phyloP scores from a whole-genome alignment of 2,888 invertebrate genomes.

The Tenthredo amoena region DNA sequence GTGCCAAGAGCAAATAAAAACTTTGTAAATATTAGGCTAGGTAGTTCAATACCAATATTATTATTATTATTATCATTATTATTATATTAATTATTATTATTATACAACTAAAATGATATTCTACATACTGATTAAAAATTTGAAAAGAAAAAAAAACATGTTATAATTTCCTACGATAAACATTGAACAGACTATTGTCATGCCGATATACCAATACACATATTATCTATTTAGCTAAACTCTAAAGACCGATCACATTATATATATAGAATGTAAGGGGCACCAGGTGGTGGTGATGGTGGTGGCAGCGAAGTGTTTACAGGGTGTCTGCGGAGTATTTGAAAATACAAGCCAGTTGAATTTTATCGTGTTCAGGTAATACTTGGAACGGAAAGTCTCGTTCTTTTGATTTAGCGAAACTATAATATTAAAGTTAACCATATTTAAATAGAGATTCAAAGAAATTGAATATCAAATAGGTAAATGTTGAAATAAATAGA shows the following conservation, averaged over 20 bases:
- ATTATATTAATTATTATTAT: conserved; percentile 20
- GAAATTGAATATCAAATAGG: too few relatives aligned
- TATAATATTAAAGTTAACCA: too few relatives aligned
- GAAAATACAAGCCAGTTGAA: background rate
- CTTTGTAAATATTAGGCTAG: conserved; percentile 76
- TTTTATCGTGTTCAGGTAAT: too few relatives aligned
- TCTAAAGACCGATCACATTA: background rate
- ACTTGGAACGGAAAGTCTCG: background rate
- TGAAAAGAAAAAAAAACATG: background rate
- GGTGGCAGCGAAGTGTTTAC: background rate
- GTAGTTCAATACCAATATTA: conserved; percentile 71
- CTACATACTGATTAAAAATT: conserved; percentile 8
- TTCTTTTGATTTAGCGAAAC: background rate
- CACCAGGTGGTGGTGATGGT: background rate
- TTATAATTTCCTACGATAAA: background rate
- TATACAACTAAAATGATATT: conserved; percentile 18
- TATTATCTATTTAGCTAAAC: background rate
- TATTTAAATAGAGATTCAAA: too few relatives aligned
- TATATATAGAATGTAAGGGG: background rate
- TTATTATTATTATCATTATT: conserved; percentile 24
- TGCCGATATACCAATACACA: background rate
- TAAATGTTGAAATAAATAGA: background rate
- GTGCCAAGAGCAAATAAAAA: conserved; percentile 69
- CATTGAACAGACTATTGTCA: background rate
- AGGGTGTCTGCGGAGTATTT: background rate